A percentile compares a stretch with the other conserved stretches of the same genome.
Evolutionary conservation across 2,888 invertebrate genomes (phyloP).

Genomic region (Drosophila vallismaia): DNA sequence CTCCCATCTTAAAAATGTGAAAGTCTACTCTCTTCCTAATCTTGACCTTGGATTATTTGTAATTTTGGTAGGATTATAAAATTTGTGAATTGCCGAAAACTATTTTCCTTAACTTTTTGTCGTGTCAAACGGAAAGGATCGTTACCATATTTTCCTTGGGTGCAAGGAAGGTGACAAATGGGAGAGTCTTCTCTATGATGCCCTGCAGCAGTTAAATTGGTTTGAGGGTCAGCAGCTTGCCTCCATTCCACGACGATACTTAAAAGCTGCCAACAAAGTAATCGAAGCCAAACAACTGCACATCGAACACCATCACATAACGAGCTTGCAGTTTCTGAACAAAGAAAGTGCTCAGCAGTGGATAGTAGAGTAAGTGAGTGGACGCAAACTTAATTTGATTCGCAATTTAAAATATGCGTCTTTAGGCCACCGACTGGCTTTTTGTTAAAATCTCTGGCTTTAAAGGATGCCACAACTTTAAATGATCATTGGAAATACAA

Average conservation of each 20-base stretch:
- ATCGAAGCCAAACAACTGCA: conserved; percentile 66
- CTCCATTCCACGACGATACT: conserved; percentile 75
- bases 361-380: conserved; percentile 61
- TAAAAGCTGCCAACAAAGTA: conserved; percentile 46
- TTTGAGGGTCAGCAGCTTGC: conserved; percentile 78
- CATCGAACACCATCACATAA: conserved; percentile 63
- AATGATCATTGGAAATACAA: conserved; percentile 75
- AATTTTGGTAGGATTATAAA: conserved; percentile 48
- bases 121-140: conserved; percentile 63
- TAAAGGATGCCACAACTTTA: conserved; percentile 69
- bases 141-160: conserved; percentile 82
- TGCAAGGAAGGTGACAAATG: conserved; percentile 53
- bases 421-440: conserved; percentile 71
- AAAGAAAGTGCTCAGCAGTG: conserved; percentile 61
- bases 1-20: conserved; percentile 31
- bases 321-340: conserved; percentile 69
- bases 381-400: rapidly evolving
- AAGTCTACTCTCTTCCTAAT: conserved; percentile 41
- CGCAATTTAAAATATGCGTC: background rate
- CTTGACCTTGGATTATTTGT: conserved; percentile 58
- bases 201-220: conserved; percentile 80
- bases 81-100: no score
- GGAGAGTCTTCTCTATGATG: conserved; percentile 53
- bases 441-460: conserved; percentile 44
- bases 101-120: background rate